Percentiles rank a stretch among this genome's conserved stretches.
Conservation (phyloP, 2,888 invertebrate genomes). For the Protula sp. region DNA sequence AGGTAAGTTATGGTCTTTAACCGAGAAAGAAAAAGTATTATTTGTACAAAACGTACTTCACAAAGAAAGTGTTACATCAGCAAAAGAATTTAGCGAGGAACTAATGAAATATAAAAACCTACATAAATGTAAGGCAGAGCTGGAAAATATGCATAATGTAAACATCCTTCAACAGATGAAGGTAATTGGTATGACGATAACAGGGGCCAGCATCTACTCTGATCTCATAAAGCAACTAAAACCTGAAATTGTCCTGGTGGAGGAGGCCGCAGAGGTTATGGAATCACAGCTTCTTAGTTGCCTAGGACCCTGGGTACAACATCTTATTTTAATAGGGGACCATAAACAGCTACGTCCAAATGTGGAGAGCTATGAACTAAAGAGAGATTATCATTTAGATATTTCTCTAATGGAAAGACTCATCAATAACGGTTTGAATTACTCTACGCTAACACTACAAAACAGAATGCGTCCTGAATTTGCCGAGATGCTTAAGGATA, state of each 20-base stretch:
- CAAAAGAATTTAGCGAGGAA: background rate
- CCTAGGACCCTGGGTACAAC: slow-evolving; percentile 13
- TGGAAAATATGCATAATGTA: slow-evolving; percentile 8
- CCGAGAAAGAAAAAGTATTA: background rate
- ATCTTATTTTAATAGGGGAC: slow-evolving; percentile 20
- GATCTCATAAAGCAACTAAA: slow-evolving; percentile 5
- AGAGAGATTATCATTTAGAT: slow-evolving; percentile 15
- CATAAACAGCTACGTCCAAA: slow-evolving; percentile 20
- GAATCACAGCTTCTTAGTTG: slow-evolving; percentile 18
- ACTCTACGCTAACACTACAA: slow-evolving; percentile 10
- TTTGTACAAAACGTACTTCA: slow-evolving; percentile 8
- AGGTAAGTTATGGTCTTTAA: slow-evolving; percentile 8
- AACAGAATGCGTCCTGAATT: slow-evolving; percentile 21
- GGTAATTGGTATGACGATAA: slow-evolving; percentile 20
- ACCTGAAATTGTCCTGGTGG: slow-evolving; percentile 16
- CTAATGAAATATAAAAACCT: slow-evolving; percentile 3
- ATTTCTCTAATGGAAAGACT: slow-evolving; percentile 22
- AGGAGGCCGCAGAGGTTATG: slow-evolving; percentile 21
- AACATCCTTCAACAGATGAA: background rate
- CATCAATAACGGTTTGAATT: slow-evolving; percentile 14
- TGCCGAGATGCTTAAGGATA: slow-evolving; percentile 13
- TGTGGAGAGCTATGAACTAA: slow-evolving; percentile 13
- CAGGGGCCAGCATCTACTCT: slow-evolving; percentile 19
- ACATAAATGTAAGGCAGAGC: slow-evolving; percentile 1
- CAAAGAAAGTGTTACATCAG: background rate